Evolutionary conservation across 2,113 vertebrate genomes (phyloP), one percentile per base, ranked within the genome.

Genomic region (Silurus asotus): DNA sequence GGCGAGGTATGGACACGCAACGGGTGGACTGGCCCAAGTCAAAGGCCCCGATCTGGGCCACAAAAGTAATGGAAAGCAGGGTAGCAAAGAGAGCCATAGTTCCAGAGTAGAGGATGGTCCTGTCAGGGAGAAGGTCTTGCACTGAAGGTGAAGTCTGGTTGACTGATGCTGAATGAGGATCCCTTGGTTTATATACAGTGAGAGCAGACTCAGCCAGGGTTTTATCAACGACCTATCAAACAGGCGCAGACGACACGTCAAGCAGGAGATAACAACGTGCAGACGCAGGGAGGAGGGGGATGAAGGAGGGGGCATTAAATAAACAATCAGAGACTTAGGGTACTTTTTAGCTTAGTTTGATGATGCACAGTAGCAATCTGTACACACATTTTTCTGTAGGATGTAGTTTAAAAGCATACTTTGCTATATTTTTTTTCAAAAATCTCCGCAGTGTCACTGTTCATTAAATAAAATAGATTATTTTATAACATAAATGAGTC

Each of bases 1-100:
- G 95, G 88, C 91, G 92, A 7, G 97, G 97, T 83, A 97, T 96
- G 56, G 92, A 10, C 9, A 97, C 94, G 8, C 97, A 97, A 81
- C 96, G 97, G 0, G 97, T 97, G 55, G 97, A 96, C 94, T 97
- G 95, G 75, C 96, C 94, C 88, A 97, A 89, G 91, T 97, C 96
- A 61, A 98, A 96, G 8, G 94, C 93, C 51, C 84, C 67, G 23
- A 82, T 64, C 3, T 86, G 62, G 37, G 84, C 72, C 2, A 92
- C 76, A 69, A 94, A 5, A 62, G 81, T 28, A 53, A 93, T 49
- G 9, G 93, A 76, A 76, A 85, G 56, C n/a, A 92, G 28, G 17
- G 84, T 14, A 74, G 92, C 1, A 74, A 84, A 28, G 0, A 85
- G 61, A 85, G 89, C 83, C 94, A 95, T 95, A 70, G 4, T 88